These are phyloP conservation scores for Pegoplata infirma DNA, from an alignment of 2,888 invertebrate species.

Conservation along the genomic window DNA sequence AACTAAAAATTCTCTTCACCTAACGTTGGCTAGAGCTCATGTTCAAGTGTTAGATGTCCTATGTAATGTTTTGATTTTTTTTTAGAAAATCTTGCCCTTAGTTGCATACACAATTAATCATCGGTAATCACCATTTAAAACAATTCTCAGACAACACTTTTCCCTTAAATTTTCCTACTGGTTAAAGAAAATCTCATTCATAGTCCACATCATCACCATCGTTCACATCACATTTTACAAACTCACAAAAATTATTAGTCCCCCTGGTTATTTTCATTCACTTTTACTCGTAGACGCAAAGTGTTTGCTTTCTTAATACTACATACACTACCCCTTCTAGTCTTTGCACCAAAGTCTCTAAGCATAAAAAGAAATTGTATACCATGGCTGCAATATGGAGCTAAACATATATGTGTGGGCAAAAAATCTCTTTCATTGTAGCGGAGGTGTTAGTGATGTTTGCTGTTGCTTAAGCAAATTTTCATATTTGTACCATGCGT, in stretches of 20 bases:
- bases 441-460: slow-evolving; percentile 37
- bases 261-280: slow-evolving; percentile 40
- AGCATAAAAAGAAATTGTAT: slow-evolving; percentile 23
- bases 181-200: neutral
- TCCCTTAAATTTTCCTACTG: slow-evolving; percentile 29
- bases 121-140: too few species aligned
- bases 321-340: slow-evolving; percentile 3
- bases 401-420: slow-evolving; percentile 23
- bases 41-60: too few species aligned
- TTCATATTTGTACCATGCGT: slow-evolving; percentile 8
- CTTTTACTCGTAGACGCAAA: slow-evolving; percentile 44
- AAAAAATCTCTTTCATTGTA: slow-evolving; percentile 12
- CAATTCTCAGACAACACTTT: neutral
- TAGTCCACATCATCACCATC: neutral
- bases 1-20: too few species aligned
- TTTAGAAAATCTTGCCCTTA: too few species aligned
- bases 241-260: slow-evolving; percentile 13
- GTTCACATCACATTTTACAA: neutral
- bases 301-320: slow-evolving; percentile 34
- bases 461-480: slow-evolving; percentile 18
- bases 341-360: slow-evolving; percentile 7
- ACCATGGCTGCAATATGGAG: neutral
- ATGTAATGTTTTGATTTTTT: too few species aligned
- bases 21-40: too few species aligned
- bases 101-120: too few species aligned